Percentiles rank a stretch among this genome's conserved stretches.
Conservation (phyloP, 2,113 vertebrate genomes). For the Rhinolophus ferrumequinum region DNA sequence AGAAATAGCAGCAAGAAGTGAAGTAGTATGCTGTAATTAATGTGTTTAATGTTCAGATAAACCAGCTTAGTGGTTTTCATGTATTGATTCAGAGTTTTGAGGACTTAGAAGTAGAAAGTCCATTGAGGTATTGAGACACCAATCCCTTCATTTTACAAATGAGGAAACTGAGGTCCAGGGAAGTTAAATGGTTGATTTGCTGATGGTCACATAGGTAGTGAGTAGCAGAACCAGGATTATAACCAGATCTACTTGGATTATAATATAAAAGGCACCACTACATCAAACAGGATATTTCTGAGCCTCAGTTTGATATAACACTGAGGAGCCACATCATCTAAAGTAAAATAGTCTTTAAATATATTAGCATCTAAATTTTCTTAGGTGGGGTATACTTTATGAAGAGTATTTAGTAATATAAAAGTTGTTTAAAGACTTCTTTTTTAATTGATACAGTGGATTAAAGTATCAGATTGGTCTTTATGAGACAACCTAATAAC, state of each 20-base stretch:
- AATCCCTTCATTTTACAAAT: constrained; percentile 35
- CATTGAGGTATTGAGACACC: not conserved
- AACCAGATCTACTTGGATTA: not conserved
- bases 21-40: not conserved
- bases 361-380: constrained; percentile 8
- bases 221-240: not conserved
- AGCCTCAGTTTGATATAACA: not conserved
- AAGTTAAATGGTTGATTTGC: constrained; percentile 6
- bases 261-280: not conserved
- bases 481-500: constrained; percentile 4
- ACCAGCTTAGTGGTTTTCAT: not conserved
- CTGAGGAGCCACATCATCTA: not conserved
- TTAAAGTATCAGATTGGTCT: constrained; percentile 9
- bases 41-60: constrained; percentile 32
- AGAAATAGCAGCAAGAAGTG: constrained; percentile 43
- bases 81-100: not conserved
- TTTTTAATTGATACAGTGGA: constrained; percentile 11
- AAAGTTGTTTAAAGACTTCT: constrained; percentile 42
- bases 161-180: not conserved
- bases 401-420: constrained; percentile 4
- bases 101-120: not conserved
- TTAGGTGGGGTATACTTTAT: not conserved
- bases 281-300: not conserved
- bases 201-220: not conserved
- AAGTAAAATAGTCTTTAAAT: constrained; percentile 29